phyloP scores from a whole-genome alignment of 2,888 invertebrate genomes.

The Spialia ferax region DNA sequence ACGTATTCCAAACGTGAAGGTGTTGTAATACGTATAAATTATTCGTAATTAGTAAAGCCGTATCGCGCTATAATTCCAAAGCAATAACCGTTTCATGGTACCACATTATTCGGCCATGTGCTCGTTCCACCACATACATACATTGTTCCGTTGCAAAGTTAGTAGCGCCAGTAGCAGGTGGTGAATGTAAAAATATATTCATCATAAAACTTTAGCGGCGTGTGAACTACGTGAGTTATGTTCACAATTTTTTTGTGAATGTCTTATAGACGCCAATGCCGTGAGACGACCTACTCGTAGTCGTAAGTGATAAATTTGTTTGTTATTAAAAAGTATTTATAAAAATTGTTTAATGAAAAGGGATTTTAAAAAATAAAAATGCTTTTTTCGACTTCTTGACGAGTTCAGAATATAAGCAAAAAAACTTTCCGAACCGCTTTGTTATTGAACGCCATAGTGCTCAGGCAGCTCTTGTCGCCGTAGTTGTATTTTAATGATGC shows the following conservation, averaged over 20 bases:
- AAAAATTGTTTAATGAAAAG: neutral
- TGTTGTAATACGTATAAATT: neutral
- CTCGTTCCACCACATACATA: constrained; percentile 28
- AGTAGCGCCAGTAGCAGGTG: constrained; percentile 26
- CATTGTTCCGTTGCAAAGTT: constrained; percentile 30
- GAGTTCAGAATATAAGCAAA: neutral
- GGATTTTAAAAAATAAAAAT: neutral
- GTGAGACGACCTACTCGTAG: no score
- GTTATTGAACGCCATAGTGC: constrained; percentile 13
- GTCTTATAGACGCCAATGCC: no score
- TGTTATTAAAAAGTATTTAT: no score
- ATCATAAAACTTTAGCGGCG: constrained; percentile 35
- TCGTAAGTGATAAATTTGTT: neutral
- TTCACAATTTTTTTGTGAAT: constrained; percentile 24
- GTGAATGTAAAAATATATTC: constrained; percentile 37
- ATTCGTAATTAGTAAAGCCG: neutral
- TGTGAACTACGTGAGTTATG: constrained; percentile 28
- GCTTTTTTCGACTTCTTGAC: no score
- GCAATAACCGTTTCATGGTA: constrained; percentile 10
- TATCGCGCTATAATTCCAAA: constrained; percentile 2
- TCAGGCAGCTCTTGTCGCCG: constrained; percentile 4
- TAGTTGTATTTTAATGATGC: constrained; percentile 41
- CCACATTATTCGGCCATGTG: constrained; percentile 15
- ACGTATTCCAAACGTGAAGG: neutral
- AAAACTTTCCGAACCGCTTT: constrained; percentile 5